Evolutionary conservation across 2,888 invertebrate genomes (phyloP).

Genomic region (Drosophila picticornis): DNA sequence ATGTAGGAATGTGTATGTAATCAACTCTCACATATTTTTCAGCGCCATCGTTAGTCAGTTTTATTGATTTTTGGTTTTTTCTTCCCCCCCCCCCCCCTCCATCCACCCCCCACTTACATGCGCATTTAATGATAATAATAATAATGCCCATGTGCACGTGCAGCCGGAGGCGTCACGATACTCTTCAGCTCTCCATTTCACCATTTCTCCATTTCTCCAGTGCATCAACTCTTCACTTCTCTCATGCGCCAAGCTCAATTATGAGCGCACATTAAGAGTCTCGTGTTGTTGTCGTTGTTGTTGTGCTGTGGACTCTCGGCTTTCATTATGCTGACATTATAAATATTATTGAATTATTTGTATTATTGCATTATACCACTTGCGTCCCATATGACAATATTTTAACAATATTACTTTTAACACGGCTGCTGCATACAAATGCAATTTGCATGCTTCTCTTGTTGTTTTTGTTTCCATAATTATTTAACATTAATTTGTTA

Average conservation of each 20-base stretch:
- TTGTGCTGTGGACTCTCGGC: slow-evolving; percentile 16
- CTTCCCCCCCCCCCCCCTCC: neutral
- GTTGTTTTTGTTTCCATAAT: slow-evolving; percentile 35
- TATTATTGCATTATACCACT: slow-evolving; percentile 73
- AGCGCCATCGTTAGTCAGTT: slow-evolving; percentile 59
- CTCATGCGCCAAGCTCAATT: slow-evolving; percentile 54
- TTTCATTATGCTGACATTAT: slow-evolving; percentile 64
- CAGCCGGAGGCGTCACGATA: slow-evolving; percentile 5
- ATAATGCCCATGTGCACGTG: slow-evolving; percentile 3
- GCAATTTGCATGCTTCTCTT: slow-evolving; percentile 51
- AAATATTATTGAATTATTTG: slow-evolving; percentile 77
- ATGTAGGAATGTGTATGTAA: slow-evolving; percentile 19
- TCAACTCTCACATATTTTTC: slow-evolving; percentile 7
- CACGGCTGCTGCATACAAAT: slow-evolving; percentile 32
- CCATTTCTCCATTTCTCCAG: neutral
- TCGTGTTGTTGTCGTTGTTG: slow-evolving; percentile 24
- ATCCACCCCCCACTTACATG: slow-evolving; percentile 37
- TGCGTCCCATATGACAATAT: slow-evolving; percentile 30
- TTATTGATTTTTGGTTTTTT: slow-evolving; percentile 70
- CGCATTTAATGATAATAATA: slow-evolving; percentile 59
- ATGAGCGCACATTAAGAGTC: slow-evolving; percentile 69
- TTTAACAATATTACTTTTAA: slow-evolving; percentile 44
- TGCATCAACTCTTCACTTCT: slow-evolving; percentile 3
- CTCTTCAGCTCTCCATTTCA: neutral
- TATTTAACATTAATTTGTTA: slow-evolving; percentile 76